A percentile compares a stretch with the other conserved stretches of the same genome.
Evolutionary conservation across 2,113 vertebrate genomes (phyloP).

Genomic region (Indri indri): DNA sequence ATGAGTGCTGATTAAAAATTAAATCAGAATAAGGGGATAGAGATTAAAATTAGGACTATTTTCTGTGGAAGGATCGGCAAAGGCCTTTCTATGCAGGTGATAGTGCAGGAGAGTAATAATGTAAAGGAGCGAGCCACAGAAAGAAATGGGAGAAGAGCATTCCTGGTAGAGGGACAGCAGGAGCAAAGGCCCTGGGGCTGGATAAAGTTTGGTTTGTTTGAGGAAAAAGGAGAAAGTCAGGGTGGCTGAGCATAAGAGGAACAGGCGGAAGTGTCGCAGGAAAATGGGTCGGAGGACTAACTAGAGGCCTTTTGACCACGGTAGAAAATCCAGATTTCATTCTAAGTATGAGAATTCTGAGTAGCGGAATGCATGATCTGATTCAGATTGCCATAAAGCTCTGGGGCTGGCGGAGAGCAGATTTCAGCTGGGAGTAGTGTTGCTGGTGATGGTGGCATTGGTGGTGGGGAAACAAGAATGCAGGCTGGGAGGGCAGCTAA

Average conservation of each 20-base stretch:
- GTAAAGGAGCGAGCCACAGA: not conserved
- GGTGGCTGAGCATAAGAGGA: not conserved
- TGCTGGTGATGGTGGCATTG: not conserved
- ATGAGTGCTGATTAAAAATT: not conserved
- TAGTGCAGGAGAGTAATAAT: not conserved
- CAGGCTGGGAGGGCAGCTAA: not conserved
- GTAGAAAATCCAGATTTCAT: not conserved
- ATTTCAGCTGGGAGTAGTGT: not conserved
- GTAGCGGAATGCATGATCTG: not conserved
- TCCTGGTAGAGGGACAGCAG: not conserved
- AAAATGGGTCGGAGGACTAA: not conserved
- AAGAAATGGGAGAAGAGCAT: not conserved
- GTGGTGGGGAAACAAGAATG: not conserved
- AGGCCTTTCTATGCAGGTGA: not conserved
- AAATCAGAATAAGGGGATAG: not conserved
- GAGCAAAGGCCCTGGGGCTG: not conserved
- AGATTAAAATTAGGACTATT: not conserved
- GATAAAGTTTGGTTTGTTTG: not conserved
- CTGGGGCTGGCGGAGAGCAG: not conserved
- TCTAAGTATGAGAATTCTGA: not conserved
- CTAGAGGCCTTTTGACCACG: not conserved
- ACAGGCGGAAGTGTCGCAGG: too few relatives aligned
- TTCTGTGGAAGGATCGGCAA: not conserved
- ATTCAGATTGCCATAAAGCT: not conserved
- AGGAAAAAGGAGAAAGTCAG: not conserved